Percentiles rank a stretch among this genome's conserved stretches.
phyloP scores from a whole-genome alignment of 2,888 invertebrate genomes.

The Cataglyphis livida region DNA sequence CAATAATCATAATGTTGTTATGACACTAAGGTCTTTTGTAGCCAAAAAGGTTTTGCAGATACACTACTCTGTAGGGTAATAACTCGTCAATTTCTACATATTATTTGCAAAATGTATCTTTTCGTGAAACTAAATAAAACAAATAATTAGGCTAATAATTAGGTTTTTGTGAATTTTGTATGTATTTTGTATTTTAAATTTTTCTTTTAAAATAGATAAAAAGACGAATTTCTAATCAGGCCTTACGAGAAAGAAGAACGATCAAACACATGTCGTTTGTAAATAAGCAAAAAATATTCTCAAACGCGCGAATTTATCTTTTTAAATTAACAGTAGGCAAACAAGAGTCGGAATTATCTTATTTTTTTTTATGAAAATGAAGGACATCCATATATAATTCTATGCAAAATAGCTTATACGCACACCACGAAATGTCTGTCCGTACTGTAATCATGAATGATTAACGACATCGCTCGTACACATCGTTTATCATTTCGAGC shows the following conservation, averaged over 20 bases:
- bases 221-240: background rate
- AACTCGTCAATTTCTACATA: background rate
- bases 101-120: background rate
- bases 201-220: background rate
- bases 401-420: background rate
- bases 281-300: background rate
- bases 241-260: background rate
- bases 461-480: slow-evolving; percentile 51
- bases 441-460: slow-evolving; percentile 43
- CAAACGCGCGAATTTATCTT: background rate
- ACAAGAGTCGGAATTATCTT: background rate
- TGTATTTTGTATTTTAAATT: background rate
- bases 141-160: background rate
- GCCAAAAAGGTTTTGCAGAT: background rate
- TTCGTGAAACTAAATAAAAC: background rate
- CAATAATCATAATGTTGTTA: background rate
- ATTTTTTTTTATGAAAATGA: background rate
- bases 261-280: background rate
- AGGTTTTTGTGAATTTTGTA: background rate
- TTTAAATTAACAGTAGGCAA: background rate
- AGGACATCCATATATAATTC: background rate
- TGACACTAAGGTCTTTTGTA: background rate
- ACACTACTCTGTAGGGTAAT: background rate
- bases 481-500: slow-evolving; percentile 29
- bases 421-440: background rate